Percentiles rank a stretch among this genome's conserved stretches.
Conservation (phyloP, 2,113 vertebrate genomes). For the Rhombomys opimus region DNA sequence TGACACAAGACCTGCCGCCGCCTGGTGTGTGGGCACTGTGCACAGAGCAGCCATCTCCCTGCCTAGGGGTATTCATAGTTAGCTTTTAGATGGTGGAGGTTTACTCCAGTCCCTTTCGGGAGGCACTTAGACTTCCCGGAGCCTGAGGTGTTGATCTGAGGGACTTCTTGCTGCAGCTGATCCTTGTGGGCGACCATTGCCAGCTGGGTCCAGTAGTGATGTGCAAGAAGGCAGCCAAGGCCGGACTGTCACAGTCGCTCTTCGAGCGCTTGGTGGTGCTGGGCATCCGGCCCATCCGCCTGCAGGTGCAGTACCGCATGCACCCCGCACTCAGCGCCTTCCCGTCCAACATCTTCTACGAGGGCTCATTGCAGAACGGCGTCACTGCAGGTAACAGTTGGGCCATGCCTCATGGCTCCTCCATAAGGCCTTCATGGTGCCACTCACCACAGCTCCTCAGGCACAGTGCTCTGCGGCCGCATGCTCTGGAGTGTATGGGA, state of each 20-base stretch:
- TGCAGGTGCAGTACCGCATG: conserved; percentile 99
- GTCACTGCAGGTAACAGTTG: conserved; percentile 93
- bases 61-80: background rate
- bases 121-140: too few species aligned
- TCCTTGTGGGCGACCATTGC: conserved; percentile 98
- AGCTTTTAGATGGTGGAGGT: background rate
- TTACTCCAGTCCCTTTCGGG: background rate
- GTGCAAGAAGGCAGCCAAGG: conserved; percentile 99
- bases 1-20: background rate
- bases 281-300: conserved; percentile 98
- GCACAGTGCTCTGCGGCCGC: background rate
- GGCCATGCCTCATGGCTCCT: background rate
- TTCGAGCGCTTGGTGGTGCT: conserved; percentile 97
- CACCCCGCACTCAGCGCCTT: conserved; percentile 98
- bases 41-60: background rate
- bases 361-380: conserved; percentile 97
- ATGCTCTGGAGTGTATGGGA: background rate
- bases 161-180: conserved; percentile 88
- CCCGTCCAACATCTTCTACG: conserved; percentile 99
- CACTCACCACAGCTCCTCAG: too few species aligned
- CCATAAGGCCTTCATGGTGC: background rate
- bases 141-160: background rate
- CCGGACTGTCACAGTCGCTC: conserved; percentile 96
- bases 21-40: background rate
- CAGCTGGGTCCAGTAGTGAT: conserved; percentile 98